Percentiles rank a stretch among this genome's conserved stretches.
These are phyloP conservation scores for Megastigmus dorsalis DNA, from an alignment of 2,888 invertebrate species.

Conservation along the genomic window DNA sequence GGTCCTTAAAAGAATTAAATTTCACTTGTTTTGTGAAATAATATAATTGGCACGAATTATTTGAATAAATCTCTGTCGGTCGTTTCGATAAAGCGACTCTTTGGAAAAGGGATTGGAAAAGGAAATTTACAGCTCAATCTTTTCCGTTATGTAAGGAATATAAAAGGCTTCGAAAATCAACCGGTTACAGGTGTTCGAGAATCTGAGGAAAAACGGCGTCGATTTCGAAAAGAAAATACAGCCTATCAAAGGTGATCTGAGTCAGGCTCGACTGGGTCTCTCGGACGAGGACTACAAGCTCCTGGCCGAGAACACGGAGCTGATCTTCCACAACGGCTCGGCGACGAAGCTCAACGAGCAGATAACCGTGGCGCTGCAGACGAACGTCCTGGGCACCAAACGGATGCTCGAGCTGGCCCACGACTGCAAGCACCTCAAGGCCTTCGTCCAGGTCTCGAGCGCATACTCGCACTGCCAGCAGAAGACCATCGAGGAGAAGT, in stretches of 20 bases:
- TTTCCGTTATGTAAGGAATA: too few relatives aligned
- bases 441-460: conserved; percentile 63
- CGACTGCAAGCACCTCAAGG: conserved; percentile 58
- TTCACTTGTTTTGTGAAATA: too few relatives aligned
- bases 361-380: conserved; percentile 53
- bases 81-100: too few relatives aligned
- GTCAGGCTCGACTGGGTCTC: conserved; percentile 57
- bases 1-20: too few relatives aligned
- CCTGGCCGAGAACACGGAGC: conserved; percentile 56
- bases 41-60: too few relatives aligned
- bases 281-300: conserved; percentile 53
- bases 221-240: conserved; percentile 58
- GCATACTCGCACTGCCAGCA: conserved; percentile 61
- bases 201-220: conserved; percentile 51
- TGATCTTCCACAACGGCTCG: conserved; percentile 64
- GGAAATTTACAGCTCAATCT: too few relatives aligned
- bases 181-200: conserved; percentile 61
- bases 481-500: conserved; percentile 61
- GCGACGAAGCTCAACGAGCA: conserved; percentile 55
- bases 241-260: conserved; percentile 59
- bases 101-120: too few relatives aligned
- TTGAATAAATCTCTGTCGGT: too few relatives aligned
- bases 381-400: conserved; percentile 62
- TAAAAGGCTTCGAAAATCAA: too few relatives aligned
- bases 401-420: conserved; percentile 61